These are phyloP conservation scores for Sphaerophoria rueppellii DNA, from an alignment of 2,888 invertebrate genomes.

Conservation along the genomic window DNA sequence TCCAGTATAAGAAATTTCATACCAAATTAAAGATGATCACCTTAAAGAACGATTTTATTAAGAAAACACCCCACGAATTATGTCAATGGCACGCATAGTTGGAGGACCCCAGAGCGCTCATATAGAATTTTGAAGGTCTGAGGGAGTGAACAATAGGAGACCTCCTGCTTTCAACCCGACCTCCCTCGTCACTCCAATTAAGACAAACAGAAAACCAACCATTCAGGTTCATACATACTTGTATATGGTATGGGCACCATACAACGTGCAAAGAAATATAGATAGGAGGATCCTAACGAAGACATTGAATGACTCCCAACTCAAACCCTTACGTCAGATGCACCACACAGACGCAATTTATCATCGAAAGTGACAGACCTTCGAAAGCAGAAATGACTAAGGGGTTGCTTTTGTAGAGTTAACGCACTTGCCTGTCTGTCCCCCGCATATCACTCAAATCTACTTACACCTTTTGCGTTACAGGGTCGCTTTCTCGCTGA, in stretches of 20 bases:
- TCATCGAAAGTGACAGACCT: conserved; percentile 69
- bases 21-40: conserved; percentile 68
- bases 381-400: conserved; percentile 57
- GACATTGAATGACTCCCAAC: conserved; percentile 22
- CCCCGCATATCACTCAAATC: conserved; percentile 16
- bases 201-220: not conserved
- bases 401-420: conserved; percentile 62
- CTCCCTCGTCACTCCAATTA: not conserved
- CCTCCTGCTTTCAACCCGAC: not conserved
- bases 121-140: not conserved
- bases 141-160: not conserved
- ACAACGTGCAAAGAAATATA: not conserved
- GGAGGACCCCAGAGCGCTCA: not conserved
- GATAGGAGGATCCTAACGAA: conserved; percentile 10
- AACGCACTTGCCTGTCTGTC: conserved; percentile 56
- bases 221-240: not conserved
- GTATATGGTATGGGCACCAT: too few relatives aligned
- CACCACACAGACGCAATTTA: conserved; percentile 68
- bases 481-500: not conserved
- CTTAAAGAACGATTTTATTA: conserved; percentile 30
- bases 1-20: conserved; percentile 55
- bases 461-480: not conserved
- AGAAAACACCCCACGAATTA: conserved; percentile 60
- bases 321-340: conserved; percentile 62
- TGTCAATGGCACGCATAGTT: conserved; percentile 66